Percentiles rank a stretch among this genome's conserved stretches.
Conservation (phyloP, 2,888 invertebrate genomes). For the Diarsia brunnea region DNA sequence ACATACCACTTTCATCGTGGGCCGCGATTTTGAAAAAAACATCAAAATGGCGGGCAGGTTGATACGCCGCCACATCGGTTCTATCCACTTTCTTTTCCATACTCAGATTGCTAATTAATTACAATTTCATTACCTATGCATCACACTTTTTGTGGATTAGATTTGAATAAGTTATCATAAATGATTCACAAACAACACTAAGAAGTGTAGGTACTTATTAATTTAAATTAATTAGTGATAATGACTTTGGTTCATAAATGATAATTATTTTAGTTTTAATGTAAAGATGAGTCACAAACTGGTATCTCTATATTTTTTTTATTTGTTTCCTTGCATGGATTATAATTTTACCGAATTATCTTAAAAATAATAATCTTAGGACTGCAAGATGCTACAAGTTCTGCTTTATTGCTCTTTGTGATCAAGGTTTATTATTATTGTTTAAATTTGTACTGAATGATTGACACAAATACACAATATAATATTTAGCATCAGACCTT, state of each 20-base stretch:
- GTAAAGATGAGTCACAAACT: background rate
- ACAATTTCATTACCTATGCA: background rate
- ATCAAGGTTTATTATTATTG: too few species aligned
- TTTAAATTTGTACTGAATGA: too few species aligned
- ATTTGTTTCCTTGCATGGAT: background rate
- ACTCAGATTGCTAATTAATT: background rate
- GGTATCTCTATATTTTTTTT: background rate
- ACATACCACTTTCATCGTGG: too few species aligned
- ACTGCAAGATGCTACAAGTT: background rate
- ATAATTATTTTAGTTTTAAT: constrained; percentile 11
- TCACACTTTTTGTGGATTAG: constrained; percentile 6
- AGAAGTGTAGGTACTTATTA: background rate
- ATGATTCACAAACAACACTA: constrained; percentile 11
- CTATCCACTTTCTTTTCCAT: constrained; percentile 15
- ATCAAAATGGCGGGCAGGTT: too few species aligned
- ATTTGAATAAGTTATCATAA: background rate
- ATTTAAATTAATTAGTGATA: constrained; percentile 1
- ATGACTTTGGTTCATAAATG: constrained; percentile 16
- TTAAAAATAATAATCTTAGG: background rate
- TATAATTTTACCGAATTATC: background rate
- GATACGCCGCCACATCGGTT: too few species aligned
- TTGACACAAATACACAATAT: background rate
- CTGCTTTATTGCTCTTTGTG: background rate
- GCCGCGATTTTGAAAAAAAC: too few species aligned
- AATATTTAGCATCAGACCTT: background rate